Evolutionary conservation across 2,797 vertebrate genomes (phyloP), one percentile per base, ranked within the genome.

Genomic region (Sciaenops ocellatus): DNA sequence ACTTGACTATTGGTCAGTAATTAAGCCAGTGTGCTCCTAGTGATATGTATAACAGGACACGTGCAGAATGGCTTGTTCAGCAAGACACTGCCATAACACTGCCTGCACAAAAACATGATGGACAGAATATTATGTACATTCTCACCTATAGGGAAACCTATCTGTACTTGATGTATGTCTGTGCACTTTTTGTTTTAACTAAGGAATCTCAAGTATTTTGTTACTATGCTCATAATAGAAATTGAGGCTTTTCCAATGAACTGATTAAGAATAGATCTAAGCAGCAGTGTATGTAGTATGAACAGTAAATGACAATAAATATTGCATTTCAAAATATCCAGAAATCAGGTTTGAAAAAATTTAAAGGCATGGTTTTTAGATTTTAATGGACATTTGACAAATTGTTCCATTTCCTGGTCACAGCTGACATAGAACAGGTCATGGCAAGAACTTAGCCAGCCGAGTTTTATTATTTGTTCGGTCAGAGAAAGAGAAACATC

Each of bases 11-110:
- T 90, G 86, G 83, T 74, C 87, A 22, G 83, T 84, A 88, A 91
- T 86, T 76, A 88, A 92, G 82, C 81, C 92, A 86, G 77, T 84
- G 69, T 92, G 88, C 92, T 92, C 91, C 78, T 57, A 69, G 75
- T 4, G 56, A 51, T 57, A 57, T 13, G 26, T 89, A 82, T 82
- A 85, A 83, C 62, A 78, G 30, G 61, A 84, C 87, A 93, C 69
- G 76, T 93, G 88, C 87, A 52, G 65, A 82, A 62, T n/a, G 59
- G 52, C 57, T 77, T 16, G 54, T 78, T 78, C 60, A 76, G 30
- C 44, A 51, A 57, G 44, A 54, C 41, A 38, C 61, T 55, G 68
- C n/a, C 38, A 79, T 76, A 77, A 77, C 22, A 44, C 51, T 38
- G 6, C 2, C 11, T 67, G 52, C 50, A 69, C 52, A 51, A 62